Base-by-base conservation (phyloP, 2,797 vertebrate genomes). In the Aythya fuligula region DNA sequence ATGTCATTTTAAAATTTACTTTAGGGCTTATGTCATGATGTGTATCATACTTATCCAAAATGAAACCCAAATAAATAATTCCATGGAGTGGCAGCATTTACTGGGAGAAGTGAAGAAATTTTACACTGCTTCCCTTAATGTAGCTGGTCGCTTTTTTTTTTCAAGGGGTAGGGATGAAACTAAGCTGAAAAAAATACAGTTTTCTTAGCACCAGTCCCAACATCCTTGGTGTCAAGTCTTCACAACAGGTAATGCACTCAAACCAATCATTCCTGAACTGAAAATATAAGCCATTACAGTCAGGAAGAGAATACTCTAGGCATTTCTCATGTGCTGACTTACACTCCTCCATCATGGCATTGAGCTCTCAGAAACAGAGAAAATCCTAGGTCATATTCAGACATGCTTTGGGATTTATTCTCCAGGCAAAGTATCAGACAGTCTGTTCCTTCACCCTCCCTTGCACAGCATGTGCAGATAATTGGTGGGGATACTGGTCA, bases 21-120 rank as follows among this genome's bases (percentile, higher is more conserved):
- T 96, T 90, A 95, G 94, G 85, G 82, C 45, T 93, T 96, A 85
- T 94, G 91, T 93, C 64, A 93, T 90, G 54, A 70, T 94, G 66
- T 95, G 70, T 95, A 82, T 89, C 93, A 94, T 79, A 85, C 38
- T 76, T 87, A 92, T 60, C 66, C 77, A 88, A 85, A 95, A 70
- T 85, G 87, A 95, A 97, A 91, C 56, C 38, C 72, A 85, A 96
- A 96, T 97, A 97, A 97, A 93, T 91, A 91, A 95, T 96, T 94
- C 91, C 86, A 85, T 89, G 85, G 82, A 95, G 66, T 93, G 84
- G 38, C 95, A 94, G 96, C 94, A 89, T 93, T 95, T 95, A 66
- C 66, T 93, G 74, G 89, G 45, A 91, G 92, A 93, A 91, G 17
- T 93, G 69, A 94, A 96, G 92, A 97, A 96, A 95, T 95, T 95